These are phyloP conservation scores for Siderastrea siderea DNA, from an alignment of 92 coral and sea anemone genomes.

Conservation along the genomic window DNA sequence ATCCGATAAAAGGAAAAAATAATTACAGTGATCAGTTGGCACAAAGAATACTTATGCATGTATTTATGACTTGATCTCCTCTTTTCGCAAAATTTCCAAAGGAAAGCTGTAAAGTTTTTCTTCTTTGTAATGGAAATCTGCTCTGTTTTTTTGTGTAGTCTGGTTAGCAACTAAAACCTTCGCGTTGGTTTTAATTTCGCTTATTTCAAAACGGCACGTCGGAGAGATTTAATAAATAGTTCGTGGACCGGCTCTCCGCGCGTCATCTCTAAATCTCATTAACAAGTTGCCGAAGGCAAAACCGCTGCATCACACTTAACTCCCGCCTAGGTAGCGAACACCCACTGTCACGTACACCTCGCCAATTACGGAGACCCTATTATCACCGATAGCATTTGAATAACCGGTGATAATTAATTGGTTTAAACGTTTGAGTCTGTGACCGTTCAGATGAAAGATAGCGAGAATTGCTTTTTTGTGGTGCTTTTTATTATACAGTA, in stretches of 20 bases:
- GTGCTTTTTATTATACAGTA: too few relatives aligned
- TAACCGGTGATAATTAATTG: too few relatives aligned
- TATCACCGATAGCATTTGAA: neutral
- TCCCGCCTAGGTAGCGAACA: neutral
- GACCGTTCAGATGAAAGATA: neutral
- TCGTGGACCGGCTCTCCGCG: neutral
- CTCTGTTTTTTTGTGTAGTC: neutral
- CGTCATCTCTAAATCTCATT: conserved; percentile 5
- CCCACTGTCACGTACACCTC: neutral
- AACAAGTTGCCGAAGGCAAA: neutral
- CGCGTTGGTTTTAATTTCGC: neutral
- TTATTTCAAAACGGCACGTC: neutral
- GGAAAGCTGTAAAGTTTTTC: neutral
- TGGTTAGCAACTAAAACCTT: neutral
- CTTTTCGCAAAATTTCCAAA: neutral
- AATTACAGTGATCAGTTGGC: neutral
- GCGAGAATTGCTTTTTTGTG: too few relatives aligned
- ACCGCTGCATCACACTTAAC: neutral
- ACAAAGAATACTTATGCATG: neutral
- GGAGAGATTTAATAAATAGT: neutral
- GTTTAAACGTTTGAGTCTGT: neutral
- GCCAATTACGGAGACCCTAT: neutral
- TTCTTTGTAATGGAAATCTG: neutral
- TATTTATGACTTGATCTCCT: too few relatives aligned
- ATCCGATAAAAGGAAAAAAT: neutral